Conservation (phyloP, 1,140 invertebrate genomes). For the Papilio polytes region DNA sequence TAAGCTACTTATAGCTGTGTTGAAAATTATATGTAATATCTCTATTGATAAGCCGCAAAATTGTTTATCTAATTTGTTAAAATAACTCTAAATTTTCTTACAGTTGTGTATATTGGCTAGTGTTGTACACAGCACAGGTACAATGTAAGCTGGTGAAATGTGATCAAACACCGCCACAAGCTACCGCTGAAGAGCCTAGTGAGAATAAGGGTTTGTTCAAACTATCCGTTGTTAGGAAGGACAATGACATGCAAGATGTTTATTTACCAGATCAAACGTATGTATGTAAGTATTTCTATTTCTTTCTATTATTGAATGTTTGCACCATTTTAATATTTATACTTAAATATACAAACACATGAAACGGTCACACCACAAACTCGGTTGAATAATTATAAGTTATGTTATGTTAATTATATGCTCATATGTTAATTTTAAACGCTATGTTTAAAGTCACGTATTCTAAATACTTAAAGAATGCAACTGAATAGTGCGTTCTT, state of each 20-base stretch:
- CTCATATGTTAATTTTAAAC: not conserved
- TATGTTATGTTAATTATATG: not conserved
- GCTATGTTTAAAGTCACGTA: not conserved
- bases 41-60: no score
- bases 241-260: conserved; percentile 50
- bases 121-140: conserved; percentile 35
- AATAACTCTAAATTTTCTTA: not conserved
- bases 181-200: conserved; percentile 52
- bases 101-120: conserved; percentile 9
- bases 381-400: not conserved
- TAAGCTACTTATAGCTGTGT: no score
- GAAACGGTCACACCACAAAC: not conserved
- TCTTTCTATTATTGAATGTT: not conserved
- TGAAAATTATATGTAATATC: no score
- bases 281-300: conserved; percentile 62
- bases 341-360: not conserved
- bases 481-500: not conserved
- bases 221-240: conserved; percentile 62
- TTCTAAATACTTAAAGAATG: conserved; percentile 8
- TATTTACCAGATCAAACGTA: conserved; percentile 74
- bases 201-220: conserved; percentile 61
- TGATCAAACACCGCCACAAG: conserved; percentile 67
- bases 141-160: conserved; percentile 58
- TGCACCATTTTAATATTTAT: not conserved
- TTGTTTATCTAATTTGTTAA: not conserved